A percentile compares a stretch with the other conserved stretches of the same genome.
Evolutionary conservation across 2,888 invertebrate species (phyloP).

Genomic region (Amaurobius ferox): DNA sequence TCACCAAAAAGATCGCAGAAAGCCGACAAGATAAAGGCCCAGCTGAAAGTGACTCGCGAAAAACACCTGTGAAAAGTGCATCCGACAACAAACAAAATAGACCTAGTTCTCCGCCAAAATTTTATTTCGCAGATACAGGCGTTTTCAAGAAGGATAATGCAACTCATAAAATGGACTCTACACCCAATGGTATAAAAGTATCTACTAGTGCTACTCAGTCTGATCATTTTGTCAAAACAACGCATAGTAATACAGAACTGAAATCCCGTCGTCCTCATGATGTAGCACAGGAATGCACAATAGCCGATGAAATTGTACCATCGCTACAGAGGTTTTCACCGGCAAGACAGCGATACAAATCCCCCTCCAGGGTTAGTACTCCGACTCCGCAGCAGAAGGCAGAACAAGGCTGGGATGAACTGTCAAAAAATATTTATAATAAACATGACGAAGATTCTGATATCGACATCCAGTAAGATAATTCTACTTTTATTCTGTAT

Average conservation of each 20-base stretch:
- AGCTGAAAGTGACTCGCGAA: background rate
- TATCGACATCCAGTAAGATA: slow-evolving; percentile 54
- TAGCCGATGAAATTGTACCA: slow-evolving; percentile 43
- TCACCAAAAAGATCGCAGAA: slow-evolving; percentile 56
- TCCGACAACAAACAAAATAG: background rate
- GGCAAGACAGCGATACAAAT: slow-evolving; percentile 24
- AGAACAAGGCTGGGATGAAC: slow-evolving; percentile 44
- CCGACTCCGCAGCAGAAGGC: slow-evolving; percentile 33
- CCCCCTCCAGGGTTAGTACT: background rate
- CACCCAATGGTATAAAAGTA: background rate
- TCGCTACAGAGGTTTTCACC: slow-evolving; percentile 59
- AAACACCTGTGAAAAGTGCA: background rate
- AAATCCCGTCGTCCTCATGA: background rate
- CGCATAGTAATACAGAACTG: background rate
- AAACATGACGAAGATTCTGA: slow-evolving; percentile 42
- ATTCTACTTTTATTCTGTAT: no score
- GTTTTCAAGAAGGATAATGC: slow-evolving; percentile 25
- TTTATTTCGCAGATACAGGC: slow-evolving; percentile 51
- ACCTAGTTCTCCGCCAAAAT: slow-evolving; percentile 45
- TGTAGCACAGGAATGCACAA: background rate
- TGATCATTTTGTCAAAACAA: background rate
- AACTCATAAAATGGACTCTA: background rate
- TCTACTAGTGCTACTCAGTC: background rate
- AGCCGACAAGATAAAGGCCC: slow-evolving; percentile 18
- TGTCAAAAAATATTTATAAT: slow-evolving; percentile 31